Conservation (phyloP, 2,113 vertebrate species). For the Bothrops jararaca region DNA sequence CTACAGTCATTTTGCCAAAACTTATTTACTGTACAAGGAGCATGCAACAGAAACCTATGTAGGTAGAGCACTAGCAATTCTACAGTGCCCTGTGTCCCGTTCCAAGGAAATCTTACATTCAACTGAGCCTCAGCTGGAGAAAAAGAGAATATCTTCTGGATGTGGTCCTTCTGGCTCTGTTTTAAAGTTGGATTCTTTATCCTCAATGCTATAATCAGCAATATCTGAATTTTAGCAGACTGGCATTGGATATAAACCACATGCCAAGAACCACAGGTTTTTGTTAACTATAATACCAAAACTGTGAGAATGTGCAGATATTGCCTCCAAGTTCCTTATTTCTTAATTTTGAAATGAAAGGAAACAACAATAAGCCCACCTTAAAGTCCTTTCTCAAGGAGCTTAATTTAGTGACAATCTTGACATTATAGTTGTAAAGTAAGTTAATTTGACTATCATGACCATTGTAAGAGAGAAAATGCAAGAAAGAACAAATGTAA, state of each 20-base stretch:
- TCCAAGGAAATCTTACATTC: background rate
- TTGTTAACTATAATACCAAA: background rate
- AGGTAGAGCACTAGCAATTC: background rate
- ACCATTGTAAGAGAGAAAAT: background rate
- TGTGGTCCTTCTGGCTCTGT: background rate
- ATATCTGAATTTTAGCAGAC: background rate
- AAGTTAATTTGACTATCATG: fast-evolving
- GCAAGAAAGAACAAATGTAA: background rate
- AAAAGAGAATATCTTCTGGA: background rate
- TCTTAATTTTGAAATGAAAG: background rate
- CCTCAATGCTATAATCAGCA: background rate
- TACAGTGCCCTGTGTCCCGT: background rate
- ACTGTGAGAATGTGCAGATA: background rate
- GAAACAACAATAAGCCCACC: background rate
- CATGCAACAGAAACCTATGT: background rate
- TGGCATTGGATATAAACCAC: background rate
- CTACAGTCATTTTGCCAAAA: background rate
- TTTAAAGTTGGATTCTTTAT: background rate
- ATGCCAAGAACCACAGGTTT: background rate
- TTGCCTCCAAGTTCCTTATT: background rate
- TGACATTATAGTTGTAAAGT: fast-evolving
- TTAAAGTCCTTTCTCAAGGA: background rate
- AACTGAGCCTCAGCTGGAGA: too few relatives aligned
- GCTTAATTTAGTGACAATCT: background rate
- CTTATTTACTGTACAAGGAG: background rate